Evolutionary conservation across 2,888 invertebrate species (phyloP), one percentile per base, ranked within the genome.

Genomic region (Aproaerema taeniolella): DNA sequence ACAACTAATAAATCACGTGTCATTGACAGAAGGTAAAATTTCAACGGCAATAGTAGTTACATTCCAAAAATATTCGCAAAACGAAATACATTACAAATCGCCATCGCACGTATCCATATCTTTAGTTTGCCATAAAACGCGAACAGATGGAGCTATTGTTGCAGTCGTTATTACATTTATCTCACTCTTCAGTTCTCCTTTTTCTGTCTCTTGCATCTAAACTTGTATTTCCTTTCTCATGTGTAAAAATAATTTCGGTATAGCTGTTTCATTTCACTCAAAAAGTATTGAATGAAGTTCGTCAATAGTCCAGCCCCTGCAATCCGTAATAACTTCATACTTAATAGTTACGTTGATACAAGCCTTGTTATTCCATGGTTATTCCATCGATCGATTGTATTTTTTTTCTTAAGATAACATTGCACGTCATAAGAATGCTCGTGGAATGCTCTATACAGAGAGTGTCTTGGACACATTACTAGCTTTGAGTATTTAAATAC

Each of bases 1-100:
- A 7, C 31, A 33, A 34, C 39, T 29, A 11, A 12, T 25, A n/a
- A 39, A 38, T 35, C 14, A 29, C 47, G 39, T 40, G 48, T 32
- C 49, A 50, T 47, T 57, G 54, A 56, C 25, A n/a, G n/a, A 31
- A 14, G 20, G 6, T 2, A 15, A 36, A 15, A 31, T 17, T 37
- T 37, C 15, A 32, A 13, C 10, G 13, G 11, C 10, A 43, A 33
- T 32, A 37, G 14, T 14, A 33, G 38, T 13, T 37, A 15, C 25
- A 52, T 56, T 53, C 45, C 59, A 60, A 61, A 65, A 71, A 71
- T 58, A 66, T 69, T 58, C 58, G 59, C 51, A 55, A 61, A 73
- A 68, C 54, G 61, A 66, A 65, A 69, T 60, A 71, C 67, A 61
- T 50, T 50, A 59, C 72, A 79, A 77, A 80, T 60, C 57, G 55